These are phyloP conservation scores for Eupristina koningsbergeri DNA, from an alignment of 1,140 invertebrate species.

Conservation along the genomic window DNA sequence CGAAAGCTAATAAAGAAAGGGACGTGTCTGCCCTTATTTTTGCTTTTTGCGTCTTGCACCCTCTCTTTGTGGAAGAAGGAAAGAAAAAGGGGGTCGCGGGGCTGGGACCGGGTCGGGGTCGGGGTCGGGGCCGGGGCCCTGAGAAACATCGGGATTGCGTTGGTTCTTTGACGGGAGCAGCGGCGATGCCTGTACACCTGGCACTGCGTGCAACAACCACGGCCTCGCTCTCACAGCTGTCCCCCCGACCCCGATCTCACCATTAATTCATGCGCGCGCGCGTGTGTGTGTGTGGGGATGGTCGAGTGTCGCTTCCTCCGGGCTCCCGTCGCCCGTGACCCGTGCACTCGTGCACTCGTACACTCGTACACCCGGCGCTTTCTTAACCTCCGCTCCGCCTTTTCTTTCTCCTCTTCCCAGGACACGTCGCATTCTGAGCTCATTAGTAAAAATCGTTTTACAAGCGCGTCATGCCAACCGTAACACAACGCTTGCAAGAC, in stretches of 20 bases:
- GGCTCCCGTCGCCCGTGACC: too few species aligned
- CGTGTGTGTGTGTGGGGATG: too few species aligned
- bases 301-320: not conserved
- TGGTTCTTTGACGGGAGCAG: not conserved
- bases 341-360: not conserved
- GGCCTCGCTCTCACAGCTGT: conserved; percentile 37
- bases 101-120: too few species aligned
- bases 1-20: not conserved
- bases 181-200: conserved; percentile 20
- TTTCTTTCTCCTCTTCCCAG: too few species aligned
- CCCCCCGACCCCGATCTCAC: conserved; percentile 7
- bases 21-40: too few species aligned
- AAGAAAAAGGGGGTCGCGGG: not conserved
- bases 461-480: too few species aligned
- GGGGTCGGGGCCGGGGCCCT: too few species aligned
- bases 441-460: not conserved
- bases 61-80: conserved; percentile 18
- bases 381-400: too few species aligned
- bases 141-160: conserved; percentile 37
- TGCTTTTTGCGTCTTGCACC: not conserved
- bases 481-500: too few species aligned
- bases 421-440: too few species aligned
- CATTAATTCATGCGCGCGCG: too few species aligned
- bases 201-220: conserved; percentile 34
- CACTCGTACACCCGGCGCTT: not conserved